Percentiles rank a stretch among this genome's conserved stretches.
Evolutionary conservation across 1,140 invertebrate species (phyloP).

Genomic region (Orchesella cincta): DNA sequence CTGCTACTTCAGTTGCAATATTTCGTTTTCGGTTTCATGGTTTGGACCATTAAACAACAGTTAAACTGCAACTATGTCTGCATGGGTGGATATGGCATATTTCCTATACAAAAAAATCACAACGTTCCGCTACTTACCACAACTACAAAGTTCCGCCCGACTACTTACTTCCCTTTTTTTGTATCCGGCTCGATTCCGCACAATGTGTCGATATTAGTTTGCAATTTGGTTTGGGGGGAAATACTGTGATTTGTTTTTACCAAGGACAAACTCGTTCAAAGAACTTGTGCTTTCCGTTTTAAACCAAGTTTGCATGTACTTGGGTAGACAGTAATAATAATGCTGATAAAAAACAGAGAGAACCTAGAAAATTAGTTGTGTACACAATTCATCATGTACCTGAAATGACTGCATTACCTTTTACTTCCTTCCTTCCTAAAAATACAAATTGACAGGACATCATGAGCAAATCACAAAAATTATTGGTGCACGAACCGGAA

Average conservation of each 20-base stretch:
- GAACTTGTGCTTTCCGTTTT: too few species aligned
- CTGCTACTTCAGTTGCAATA: neutral
- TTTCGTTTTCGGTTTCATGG: slow-evolving; percentile 6
- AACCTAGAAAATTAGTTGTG: neutral
- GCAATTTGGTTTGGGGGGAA: neutral
- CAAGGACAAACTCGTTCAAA: neutral
- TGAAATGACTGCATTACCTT: neutral
- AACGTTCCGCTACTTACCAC: neutral
- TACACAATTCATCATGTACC: neutral
- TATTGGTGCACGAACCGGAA: neutral
- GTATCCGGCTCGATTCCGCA: neutral
- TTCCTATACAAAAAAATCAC: neutral
- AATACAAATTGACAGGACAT: neutral
- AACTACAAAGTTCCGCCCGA: neutral
- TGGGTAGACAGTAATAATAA: too few species aligned
- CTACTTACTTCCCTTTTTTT: neutral
- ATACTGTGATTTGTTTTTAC: neutral
- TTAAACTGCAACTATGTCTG: slow-evolving; percentile 2
- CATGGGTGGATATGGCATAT: slow-evolving; percentile 4
- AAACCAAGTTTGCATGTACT: too few species aligned
- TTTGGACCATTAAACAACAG: neutral
- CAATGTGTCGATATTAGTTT: neutral
- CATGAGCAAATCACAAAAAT: neutral
- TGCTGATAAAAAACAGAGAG: too few species aligned
- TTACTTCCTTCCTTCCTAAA: slow-evolving; percentile 10